These are phyloP conservation scores for Euclidia mi DNA, from an alignment of 2,888 invertebrate species.

Conservation along the genomic window DNA sequence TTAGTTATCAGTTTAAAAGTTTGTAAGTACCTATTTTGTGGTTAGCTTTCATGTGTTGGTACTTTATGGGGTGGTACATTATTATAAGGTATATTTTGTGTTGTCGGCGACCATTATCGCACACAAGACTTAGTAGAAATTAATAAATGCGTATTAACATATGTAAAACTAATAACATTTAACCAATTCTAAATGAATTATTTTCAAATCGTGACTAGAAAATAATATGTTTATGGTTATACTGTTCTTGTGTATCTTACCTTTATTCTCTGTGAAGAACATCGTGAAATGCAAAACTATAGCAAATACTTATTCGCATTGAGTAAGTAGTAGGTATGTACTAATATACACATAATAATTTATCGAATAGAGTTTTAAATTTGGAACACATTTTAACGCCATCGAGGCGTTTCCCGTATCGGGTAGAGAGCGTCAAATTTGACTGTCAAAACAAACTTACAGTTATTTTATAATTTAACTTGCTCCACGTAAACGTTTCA, in stretches of 20 bases:
- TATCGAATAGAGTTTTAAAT: conserved; percentile 37
- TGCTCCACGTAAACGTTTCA: conserved; percentile 91
- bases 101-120: no score
- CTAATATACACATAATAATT: conserved; percentile 24
- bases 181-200: neutral
- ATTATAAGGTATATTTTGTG: no score
- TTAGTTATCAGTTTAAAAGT: no score
- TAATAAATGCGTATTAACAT: no score
- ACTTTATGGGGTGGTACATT: no score
- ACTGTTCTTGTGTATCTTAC: no score
- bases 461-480: conserved; percentile 62
- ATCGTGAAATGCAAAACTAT: conserved; percentile 12
- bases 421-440: conserved; percentile 15
- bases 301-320: conserved; percentile 18
- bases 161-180: no score
- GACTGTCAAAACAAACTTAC: conserved; percentile 31
- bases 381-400: conserved; percentile 52
- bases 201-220: neutral
- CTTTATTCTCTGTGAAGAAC: neutral
- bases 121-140: no score
- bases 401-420: conserved; percentile 32
- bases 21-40: no score
- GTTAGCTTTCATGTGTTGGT: no score
- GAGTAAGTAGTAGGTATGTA: conserved; percentile 18
- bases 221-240: neutral